Conservation (phyloP, 2,113 vertebrate species). For the Cephalopholis sonnerati region DNA sequence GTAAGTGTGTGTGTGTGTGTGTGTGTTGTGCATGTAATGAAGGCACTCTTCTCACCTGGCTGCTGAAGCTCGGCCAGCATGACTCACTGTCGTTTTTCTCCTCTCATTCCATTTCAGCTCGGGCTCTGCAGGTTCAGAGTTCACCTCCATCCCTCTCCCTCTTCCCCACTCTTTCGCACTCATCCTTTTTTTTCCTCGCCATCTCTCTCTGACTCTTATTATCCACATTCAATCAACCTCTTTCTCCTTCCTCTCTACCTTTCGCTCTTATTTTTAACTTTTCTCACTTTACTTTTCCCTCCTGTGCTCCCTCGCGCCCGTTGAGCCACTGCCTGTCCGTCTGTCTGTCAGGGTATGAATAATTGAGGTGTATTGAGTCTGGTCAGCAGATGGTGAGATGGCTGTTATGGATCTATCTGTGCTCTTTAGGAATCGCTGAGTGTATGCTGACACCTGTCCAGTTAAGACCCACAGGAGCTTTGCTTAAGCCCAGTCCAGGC, state of each 20-base stretch:
- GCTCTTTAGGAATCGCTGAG: slow-evolving; percentile 69
- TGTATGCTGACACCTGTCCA: slow-evolving; percentile 74
- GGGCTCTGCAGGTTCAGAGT: slow-evolving; percentile 67
- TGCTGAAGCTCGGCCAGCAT: slow-evolving; percentile 52
- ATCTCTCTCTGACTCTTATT: slow-evolving; percentile 12
- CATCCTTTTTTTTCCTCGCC: slow-evolving; percentile 2
- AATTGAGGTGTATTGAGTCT: slow-evolving; percentile 80
- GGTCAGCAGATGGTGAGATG: slow-evolving; percentile 81
- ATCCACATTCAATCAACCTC: slow-evolving; percentile 47
- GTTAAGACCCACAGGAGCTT: slow-evolving; percentile 48
- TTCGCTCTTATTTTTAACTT: slow-evolving; percentile 28
- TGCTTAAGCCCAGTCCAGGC: slow-evolving; percentile 6
- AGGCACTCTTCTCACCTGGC: slow-evolving; percentile 48
- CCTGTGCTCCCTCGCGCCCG: slow-evolving; percentile 18
- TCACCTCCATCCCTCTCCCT: slow-evolving; percentile 47
- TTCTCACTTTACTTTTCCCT: slow-evolving; percentile 42
- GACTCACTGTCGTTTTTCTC: slow-evolving; percentile 66
- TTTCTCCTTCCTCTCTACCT: slow-evolving; percentile 7
- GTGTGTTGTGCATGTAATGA: slow-evolving; percentile 25
- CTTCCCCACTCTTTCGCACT: slow-evolving; percentile 11
- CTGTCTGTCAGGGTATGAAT: slow-evolving; percentile 74
- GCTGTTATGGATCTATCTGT: slow-evolving; percentile 66
- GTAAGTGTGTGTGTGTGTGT: background rate
- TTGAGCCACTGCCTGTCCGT: slow-evolving; percentile 56
- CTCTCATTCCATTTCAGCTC: slow-evolving; percentile 66